Evolutionary conservation across 1,140 invertebrate species (phyloP).

Genomic region (Neodiprion pinetum): DNA sequence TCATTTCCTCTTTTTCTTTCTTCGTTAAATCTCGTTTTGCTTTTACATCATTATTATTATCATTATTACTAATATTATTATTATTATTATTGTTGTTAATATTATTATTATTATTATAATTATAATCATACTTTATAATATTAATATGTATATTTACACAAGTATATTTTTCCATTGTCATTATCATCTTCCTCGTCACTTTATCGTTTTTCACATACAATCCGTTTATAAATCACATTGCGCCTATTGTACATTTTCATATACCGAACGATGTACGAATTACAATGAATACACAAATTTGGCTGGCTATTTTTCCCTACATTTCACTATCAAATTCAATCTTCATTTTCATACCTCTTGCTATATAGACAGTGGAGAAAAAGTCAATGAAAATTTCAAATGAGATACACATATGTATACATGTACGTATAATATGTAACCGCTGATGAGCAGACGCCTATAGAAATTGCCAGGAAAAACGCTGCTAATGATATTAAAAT

Average conservation of each 20-base stretch:
- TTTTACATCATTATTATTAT: not conserved
- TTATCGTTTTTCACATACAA: constrained; percentile 22
- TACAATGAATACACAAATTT: too few relatives aligned
- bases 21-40: constrained; percentile 28
- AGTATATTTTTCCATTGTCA: not conserved
- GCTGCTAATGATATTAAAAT: too few relatives aligned
- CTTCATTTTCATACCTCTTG: not conserved
- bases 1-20: constrained; percentile 50
- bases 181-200: not conserved
- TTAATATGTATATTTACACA: not conserved
- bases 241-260: constrained; percentile 59
- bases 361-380: too few relatives aligned
- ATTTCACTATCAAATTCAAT: not conserved
- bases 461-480: too few relatives aligned
- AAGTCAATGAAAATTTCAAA: too few relatives aligned
- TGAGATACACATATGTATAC: too few relatives aligned
- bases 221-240: constrained; percentile 55
- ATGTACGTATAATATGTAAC: too few relatives aligned
- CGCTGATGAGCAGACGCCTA: too few relatives aligned
- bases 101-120: not conserved
- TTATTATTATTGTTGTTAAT: not conserved
- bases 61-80: not conserved
- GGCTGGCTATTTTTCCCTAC: too few relatives aligned
- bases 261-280: not conserved
- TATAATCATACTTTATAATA: not conserved